Conservation (phyloP, 2,113 vertebrate species). For the Etia nguti region DNA sequence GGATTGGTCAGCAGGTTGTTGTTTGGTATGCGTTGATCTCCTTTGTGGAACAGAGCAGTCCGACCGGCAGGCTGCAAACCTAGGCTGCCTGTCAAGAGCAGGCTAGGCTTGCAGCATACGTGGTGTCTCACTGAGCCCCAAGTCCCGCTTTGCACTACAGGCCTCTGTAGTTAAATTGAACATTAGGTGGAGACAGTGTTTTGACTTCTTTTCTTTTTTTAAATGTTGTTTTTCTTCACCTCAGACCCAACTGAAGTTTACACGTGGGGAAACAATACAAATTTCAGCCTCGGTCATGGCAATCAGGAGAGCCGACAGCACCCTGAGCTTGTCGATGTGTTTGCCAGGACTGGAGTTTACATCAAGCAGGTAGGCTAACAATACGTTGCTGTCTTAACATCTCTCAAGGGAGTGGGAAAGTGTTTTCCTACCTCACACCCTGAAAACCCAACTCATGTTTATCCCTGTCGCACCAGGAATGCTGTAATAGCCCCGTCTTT, state of each 20-base stretch:
- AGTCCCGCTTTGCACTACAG: neutral
- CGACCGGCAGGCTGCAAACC: neutral
- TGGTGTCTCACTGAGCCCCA: neutral
- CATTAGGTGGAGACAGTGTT: neutral
- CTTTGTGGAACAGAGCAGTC: neutral
- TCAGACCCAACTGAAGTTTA: slow-evolving; percentile 94
- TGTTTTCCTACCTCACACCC: neutral
- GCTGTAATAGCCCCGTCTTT: neutral
- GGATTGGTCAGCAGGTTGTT: neutral
- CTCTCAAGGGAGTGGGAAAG: neutral
- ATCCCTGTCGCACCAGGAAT: neutral
- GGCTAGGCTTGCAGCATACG: neutral
- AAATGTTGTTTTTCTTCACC: slow-evolving; percentile 26
- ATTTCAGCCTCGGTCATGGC: slow-evolving; percentile 95
- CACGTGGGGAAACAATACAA: slow-evolving; percentile 95
- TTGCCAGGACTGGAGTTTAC: slow-evolving; percentile 85
- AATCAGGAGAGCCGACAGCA: slow-evolving; percentile 91
- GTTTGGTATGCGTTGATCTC: neutral
- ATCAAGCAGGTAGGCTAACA: slow-evolving; percentile 86
- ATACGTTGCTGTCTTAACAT: neutral
- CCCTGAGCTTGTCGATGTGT: slow-evolving; percentile 91
- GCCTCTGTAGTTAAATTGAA: neutral
- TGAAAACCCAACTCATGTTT: neutral
- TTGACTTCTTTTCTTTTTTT: neutral
- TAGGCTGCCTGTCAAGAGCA: neutral